phyloP scores from a whole-genome alignment of 2,888 invertebrate genomes.

The Argyra leucocephala region DNA sequence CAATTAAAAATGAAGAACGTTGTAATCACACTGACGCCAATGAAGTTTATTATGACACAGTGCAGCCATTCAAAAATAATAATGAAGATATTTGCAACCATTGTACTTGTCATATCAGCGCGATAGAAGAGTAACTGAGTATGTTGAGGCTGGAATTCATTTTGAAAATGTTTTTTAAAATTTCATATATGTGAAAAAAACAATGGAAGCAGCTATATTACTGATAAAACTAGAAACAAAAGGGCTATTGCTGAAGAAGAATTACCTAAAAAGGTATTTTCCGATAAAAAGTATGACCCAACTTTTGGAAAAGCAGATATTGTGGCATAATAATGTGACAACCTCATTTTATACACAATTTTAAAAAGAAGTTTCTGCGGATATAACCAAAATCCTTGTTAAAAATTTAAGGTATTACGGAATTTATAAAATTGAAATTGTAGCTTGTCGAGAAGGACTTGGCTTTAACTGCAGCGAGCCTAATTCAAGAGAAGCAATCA shows the following conservation, averaged over 20 bases:
- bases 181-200: slow-evolving; percentile 49
- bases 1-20: background rate
- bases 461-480: slow-evolving; percentile 13
- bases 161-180: slow-evolving; percentile 79
- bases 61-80: slow-evolving; percentile 28
- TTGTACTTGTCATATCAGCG: slow-evolving; percentile 14
- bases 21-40: slow-evolving; percentile 3
- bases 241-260: background rate
- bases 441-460: slow-evolving; percentile 60
- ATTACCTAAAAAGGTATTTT: background rate
- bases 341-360: slow-evolving; percentile 27
- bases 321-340: slow-evolving; percentile 20
- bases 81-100: slow-evolving; percentile 22
- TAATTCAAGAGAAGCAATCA: background rate
- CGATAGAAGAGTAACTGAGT: background rate
- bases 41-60: background rate
- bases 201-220: background rate
- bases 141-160: slow-evolving; percentile 49
- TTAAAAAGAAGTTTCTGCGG: slow-evolving; percentile 30
- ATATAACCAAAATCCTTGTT: slow-evolving; percentile 47
- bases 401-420: slow-evolving; percentile 65
- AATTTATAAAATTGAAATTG: slow-evolving; percentile 62
- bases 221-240: background rate
- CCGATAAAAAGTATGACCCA: background rate
- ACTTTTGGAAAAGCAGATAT: background rate